Conservation (phyloP, 2,797 vertebrate species). For the Odontamblyopus lacepedii region DNA sequence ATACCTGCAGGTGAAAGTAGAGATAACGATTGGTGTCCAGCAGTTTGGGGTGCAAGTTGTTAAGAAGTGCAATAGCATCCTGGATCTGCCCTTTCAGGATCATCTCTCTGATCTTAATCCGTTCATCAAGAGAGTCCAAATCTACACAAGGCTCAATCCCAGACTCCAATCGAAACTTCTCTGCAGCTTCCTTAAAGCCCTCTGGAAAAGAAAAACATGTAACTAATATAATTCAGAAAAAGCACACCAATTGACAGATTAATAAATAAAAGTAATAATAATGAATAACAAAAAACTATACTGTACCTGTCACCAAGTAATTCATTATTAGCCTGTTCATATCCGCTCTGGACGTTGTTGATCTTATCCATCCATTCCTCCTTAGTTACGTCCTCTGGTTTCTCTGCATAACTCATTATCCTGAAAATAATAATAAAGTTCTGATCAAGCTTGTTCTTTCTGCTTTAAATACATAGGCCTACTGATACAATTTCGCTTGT, state of each 20-base stretch:
- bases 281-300: not conserved
- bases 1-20: conserved; percentile 97
- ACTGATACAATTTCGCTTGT: not conserved
- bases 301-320: conserved; percentile 94
- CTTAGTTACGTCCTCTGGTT: conserved; percentile 95
- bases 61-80: conserved; percentile 94
- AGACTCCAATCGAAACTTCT: conserved; percentile 98
- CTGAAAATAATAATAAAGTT: conserved; percentile 20
- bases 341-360: conserved; percentile 96
- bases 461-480: too few relatives aligned
- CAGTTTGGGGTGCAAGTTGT: conserved; percentile 95
- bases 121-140: conserved; percentile 93
- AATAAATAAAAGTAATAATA: not conserved
- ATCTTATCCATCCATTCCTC: conserved; percentile 99
- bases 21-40: conserved; percentile 97
- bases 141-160: conserved; percentile 97
- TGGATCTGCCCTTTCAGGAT: conserved; percentile 97
- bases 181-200: conserved; percentile 98
- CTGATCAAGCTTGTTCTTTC: not conserved
- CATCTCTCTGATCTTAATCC: conserved; percentile 98
- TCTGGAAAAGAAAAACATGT: conserved; percentile 70
- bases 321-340: conserved; percentile 99
- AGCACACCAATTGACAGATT: not conserved
- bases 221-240: not conserved
- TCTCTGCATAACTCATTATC: conserved; percentile 97